Conservation (phyloP, 2,797 vertebrate genomes). For the Syngnathus acus region DNA sequence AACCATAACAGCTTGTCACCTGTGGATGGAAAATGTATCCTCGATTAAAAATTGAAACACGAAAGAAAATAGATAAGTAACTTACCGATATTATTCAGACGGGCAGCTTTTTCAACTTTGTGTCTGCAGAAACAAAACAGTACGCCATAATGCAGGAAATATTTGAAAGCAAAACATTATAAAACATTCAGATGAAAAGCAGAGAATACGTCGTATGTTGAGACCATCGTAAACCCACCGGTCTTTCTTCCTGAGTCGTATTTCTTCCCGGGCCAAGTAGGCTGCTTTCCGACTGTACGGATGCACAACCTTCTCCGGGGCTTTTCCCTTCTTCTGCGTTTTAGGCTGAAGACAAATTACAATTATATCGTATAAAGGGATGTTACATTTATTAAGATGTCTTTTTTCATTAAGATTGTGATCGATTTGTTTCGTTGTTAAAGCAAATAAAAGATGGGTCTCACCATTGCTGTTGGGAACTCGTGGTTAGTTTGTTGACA, state of each 20-base stretch:
- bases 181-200: background rate
- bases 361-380: background rate
- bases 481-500: conserved; percentile 44
- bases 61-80: background rate
- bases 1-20: conserved; percentile 95
- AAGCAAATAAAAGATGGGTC: background rate
- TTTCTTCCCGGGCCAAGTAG: conserved; percentile 78
- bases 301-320: conserved; percentile 78
- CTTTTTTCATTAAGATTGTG: too few species aligned
- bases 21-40: conserved; percentile 28
- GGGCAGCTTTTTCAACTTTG: conserved; percentile 83
- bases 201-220: too few species aligned
- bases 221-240: conserved; percentile 60
- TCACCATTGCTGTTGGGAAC: conserved; percentile 31
- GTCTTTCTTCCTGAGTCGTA: conserved; percentile 80
- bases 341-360: conserved; percentile 75
- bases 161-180: background rate
- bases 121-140: conserved; percentile 55
- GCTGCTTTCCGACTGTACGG: conserved; percentile 92
- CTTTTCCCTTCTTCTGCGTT: conserved; percentile 72
- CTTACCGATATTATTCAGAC: conserved; percentile 79
- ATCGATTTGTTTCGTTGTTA: background rate
- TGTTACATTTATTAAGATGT: background rate
- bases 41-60: too few species aligned
- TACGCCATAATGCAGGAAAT: background rate